phyloP scores from a whole-genome alignment of 1,140 invertebrate species.

The Drosophila gunungcola region DNA sequence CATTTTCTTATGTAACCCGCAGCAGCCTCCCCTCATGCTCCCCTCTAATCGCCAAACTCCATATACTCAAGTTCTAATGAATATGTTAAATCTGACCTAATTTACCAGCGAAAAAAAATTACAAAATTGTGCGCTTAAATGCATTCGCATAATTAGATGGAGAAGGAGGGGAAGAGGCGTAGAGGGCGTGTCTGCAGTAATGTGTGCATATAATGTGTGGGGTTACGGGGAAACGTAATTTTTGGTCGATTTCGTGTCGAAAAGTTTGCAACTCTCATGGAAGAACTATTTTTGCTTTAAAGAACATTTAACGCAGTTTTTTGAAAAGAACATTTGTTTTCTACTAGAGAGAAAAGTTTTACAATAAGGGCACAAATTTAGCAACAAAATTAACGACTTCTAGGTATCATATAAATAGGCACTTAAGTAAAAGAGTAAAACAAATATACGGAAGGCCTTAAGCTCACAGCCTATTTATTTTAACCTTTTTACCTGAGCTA shows the following conservation, averaged over 20 bases:
- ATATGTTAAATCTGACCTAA: conserved; percentile 83
- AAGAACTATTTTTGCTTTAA: not conserved
- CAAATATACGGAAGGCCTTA: too few relatives aligned
- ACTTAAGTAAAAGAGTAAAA: too few relatives aligned
- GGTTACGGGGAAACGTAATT: conserved; percentile 25
- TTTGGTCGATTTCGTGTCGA: conserved; percentile 17
- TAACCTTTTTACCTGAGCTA: conserved; percentile 1
- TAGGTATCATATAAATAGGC: not conserved
- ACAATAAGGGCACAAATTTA: conserved; percentile 11
- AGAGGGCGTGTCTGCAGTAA: conserved; percentile 25
- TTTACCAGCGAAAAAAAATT: conserved; percentile 44
- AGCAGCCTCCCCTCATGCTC: conserved; percentile 14
- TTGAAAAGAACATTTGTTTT: conserved; percentile 4
- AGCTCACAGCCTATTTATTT: not conserved
- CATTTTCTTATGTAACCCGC: conserved; percentile 23
- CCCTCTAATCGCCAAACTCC: not conserved
- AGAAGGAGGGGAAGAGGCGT: conserved; percentile 10
- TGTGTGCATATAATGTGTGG: conserved; percentile 24
- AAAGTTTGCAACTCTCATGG: conserved; percentile 13
- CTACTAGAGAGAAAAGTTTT: conserved; percentile 11
- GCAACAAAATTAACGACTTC: not conserved
- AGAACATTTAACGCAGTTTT: not conserved
- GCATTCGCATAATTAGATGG: conserved; percentile 81
- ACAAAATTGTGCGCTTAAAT: conserved; percentile 69
- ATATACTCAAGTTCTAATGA: conserved; percentile 67